Base-by-base conservation (phyloP, 2,797 vertebrate genomes). In the Crossoptilon crossoptilon region DNA sequence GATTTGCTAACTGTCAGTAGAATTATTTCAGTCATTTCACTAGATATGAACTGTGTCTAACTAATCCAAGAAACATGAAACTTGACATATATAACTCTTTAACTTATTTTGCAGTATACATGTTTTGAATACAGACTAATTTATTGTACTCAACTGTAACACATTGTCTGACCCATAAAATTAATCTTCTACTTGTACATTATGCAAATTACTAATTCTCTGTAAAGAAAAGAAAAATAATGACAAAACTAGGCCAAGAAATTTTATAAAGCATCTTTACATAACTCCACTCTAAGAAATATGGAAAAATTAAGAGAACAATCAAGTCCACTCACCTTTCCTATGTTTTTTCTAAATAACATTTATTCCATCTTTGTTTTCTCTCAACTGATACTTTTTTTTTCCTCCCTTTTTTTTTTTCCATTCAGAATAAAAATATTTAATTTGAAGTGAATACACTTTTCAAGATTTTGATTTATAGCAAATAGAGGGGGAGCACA, bases 91-190 rank as follows among this genome's bases (percentile, higher is more conserved):
- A 3, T 26, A 83, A 76, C 22, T 12, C 3, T 59, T 89, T 59
- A 31, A 72, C 14, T 2, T 33, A 17, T n/a, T 83, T 73, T 85
- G n/a, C 21, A 87, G 44, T 14, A 63, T 23, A 12, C 4, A 1
- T 53, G n/a, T 67, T 83, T 71, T 84, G 33, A 84, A 87, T 53
- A 81, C 3, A 48, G 27, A 60, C 5, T n/a, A 67, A 93, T 46
- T 73, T 73, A 39, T 67, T 85, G 66, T 64, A 39, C 18, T 46
- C 11, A 59, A 44, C 14, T 29, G 35, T 39, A 63, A 70, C 39
- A 27, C 6, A 29, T 15, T 24, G 23, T 84, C 59, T 78, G n/a
- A 49, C 5, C 10, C 43, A 75, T 7, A 62, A 41, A 82, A 82
- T 33, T 33, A 3, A 19, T 66, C 73, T 90, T 77, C 7, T 55